Conservation (phyloP, 1,140 invertebrate genomes). For the Steinernema khuongi region DNA sequence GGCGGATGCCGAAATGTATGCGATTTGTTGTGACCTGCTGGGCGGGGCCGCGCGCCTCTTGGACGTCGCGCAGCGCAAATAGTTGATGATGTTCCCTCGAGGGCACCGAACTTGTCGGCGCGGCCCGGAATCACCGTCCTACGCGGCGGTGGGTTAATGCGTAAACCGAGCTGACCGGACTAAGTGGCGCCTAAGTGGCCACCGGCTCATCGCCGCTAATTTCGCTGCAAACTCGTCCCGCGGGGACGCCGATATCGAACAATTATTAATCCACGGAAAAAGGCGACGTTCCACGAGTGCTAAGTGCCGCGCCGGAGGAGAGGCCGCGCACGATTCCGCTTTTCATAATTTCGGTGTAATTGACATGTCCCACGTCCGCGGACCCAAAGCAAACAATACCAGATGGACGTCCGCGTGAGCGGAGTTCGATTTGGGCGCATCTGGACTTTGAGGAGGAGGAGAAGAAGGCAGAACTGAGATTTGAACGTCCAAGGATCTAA, state of each 20-base stretch:
- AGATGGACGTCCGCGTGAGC: neutral
- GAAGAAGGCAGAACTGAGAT: too few relatives aligned
- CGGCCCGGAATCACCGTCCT: neutral
- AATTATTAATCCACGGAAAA: slow-evolving; percentile 4
- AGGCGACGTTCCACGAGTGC: neutral
- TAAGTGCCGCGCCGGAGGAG: neutral
- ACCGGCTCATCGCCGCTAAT: neutral
- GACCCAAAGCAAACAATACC: neutral
- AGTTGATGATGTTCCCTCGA: slow-evolving; percentile 16
- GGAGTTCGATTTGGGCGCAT: too few relatives aligned
- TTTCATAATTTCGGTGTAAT: neutral
- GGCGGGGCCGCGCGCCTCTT: neutral
- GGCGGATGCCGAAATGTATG: neutral
- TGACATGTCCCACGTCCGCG: neutral
- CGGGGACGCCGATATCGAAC: neutral
- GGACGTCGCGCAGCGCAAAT: slow-evolving; percentile 14
- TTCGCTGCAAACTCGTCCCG: slow-evolving; percentile 7
- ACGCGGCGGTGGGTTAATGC: neutral
- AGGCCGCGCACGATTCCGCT: neutral
- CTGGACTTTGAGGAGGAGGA: too few relatives aligned
- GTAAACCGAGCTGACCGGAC: neutral
- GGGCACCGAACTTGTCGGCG: slow-evolving; percentile 10
- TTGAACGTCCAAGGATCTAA: too few relatives aligned
- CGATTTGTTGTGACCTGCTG: slow-evolving; percentile 16
- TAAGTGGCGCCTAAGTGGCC: neutral